Base-by-base conservation (phyloP, 2,888 invertebrate genomes). In the Cryptocephalus primarius region DNA sequence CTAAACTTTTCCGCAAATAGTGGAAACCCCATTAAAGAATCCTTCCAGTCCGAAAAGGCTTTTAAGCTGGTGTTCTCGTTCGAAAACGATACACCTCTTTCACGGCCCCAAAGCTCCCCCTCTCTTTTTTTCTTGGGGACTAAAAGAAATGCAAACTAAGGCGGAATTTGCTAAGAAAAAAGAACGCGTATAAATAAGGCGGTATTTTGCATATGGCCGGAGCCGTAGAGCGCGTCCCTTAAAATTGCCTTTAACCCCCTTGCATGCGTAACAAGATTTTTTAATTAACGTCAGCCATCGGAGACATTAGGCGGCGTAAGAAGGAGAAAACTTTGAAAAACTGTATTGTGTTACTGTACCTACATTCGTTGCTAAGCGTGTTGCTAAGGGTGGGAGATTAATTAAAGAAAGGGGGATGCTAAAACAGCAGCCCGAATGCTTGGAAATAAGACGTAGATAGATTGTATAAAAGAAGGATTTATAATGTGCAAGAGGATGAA, bases 381-480 rank as follows among this genome's bases (percentile, higher is more conserved):
- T 65, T 66, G 66, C 66, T 60, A 65, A 53, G 63, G 65, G 61
- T 63, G 66, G 66, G 66, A 68, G 68, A 69, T 69, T 69, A 69
- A 69, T 69, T 69, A 69, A 69, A 68, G 69, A 68, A 69, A 67
- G 66, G 68, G 22, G 67, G 67, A 67, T 65, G 67, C 66, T 68
- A 66, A 68, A 68, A 68, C 67, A 67, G 44, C 46, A 32, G 39
- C 63, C 62, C 58, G 65, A 66, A 66, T 66, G 63, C 65, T 22
- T 64, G 62, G 64, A 65, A 67, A 67, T 67, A 67, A 68, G 67
- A 68, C 67, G 67, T 67, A 65, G 68, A 68, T 68, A 68, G 67
- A 68, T 68, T 67, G 67, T 67, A 66, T 64, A 64, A 62, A 65
- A 65, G 67, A 69, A 68, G 67, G 68, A 68, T 69, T 69, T 69